A percentile compares a stretch with the other conserved stretches of the same genome.
phyloP scores from a whole-genome alignment of 2,888 invertebrate species.

The Athalia circularis region DNA sequence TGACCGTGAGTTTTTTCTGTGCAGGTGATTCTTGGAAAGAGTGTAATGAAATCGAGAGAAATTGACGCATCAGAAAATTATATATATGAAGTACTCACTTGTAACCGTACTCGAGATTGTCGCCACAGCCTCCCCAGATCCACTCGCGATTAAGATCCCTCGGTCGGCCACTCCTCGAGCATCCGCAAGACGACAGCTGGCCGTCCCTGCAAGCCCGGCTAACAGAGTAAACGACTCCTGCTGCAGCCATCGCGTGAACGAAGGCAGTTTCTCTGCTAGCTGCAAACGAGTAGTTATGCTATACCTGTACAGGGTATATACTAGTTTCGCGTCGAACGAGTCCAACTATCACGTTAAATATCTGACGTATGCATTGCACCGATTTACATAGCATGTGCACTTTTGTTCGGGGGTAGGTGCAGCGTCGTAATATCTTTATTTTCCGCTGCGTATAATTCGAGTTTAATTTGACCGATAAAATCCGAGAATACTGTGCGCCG shows the following conservation, averaged over 20 bases:
- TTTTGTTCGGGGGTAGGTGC: no score
- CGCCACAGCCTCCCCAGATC: conserved; percentile 99
- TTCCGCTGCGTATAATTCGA: no score
- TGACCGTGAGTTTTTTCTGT: no score
- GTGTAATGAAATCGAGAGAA: neutral
- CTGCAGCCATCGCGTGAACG: conserved; percentile 92
- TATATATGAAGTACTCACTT: conserved; percentile 79
- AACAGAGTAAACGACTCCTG: conserved; percentile 91
- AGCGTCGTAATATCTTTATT: no score
- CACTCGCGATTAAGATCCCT: conserved; percentile 91
- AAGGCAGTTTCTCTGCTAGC: conserved; percentile 93
- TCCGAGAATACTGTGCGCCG: no score
- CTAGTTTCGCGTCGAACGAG: neutral
- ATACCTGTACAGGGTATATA: no score
- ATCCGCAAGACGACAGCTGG: conserved; percentile 91
- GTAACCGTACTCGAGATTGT: conserved; percentile 97
- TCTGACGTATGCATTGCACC: neutral
- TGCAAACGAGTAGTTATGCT: conserved; percentile 64
- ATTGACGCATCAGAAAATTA: neutral
- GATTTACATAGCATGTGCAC: no score
- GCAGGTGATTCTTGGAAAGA: no score
- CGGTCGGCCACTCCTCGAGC: conserved; percentile 89
- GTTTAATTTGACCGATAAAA: no score
- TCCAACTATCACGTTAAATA: neutral
- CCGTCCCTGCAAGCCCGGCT: conserved; percentile 95